These are phyloP conservation scores for Salminus brasiliensis DNA, from an alignment of 2,113 vertebrate genomes.

Conservation along the genomic window DNA sequence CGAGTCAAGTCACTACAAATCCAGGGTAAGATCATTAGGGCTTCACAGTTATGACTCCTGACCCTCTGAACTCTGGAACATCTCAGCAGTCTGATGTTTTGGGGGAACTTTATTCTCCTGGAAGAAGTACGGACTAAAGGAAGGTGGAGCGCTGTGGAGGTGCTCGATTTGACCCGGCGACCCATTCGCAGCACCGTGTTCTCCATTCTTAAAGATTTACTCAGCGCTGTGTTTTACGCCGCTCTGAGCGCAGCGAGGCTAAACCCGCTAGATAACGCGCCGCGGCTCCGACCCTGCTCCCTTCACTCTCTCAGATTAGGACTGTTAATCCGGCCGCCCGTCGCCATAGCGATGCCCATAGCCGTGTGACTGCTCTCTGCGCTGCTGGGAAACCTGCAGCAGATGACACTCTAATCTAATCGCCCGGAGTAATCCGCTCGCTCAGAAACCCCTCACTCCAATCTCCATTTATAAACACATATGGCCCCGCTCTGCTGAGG, in stretches of 20 bases:
- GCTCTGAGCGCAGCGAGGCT: slow-evolving; percentile 19
- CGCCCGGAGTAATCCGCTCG: slow-evolving; percentile 61
- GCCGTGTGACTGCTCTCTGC: slow-evolving; percentile 60
- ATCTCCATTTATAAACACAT: slow-evolving; percentile 37
- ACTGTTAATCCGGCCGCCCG: slow-evolving; percentile 58
- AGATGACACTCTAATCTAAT: slow-evolving; percentile 65
- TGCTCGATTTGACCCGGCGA: too few relatives aligned
- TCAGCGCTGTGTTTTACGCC: too few relatives aligned
- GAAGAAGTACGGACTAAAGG: too few relatives aligned
- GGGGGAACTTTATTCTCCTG: too few relatives aligned
- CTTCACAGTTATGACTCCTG: too few relatives aligned
- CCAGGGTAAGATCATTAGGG: too few relatives aligned
- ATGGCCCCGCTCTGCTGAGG: slow-evolving; percentile 6
- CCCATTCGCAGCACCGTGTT: too few relatives aligned
- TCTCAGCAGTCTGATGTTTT: too few relatives aligned
- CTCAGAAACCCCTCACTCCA: slow-evolving; percentile 26
- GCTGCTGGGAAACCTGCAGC: slow-evolving; percentile 59
- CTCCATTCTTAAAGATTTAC: too few relatives aligned
- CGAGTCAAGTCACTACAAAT: too few relatives aligned
- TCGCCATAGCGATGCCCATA: slow-evolving; percentile 41
- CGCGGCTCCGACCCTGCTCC: slow-evolving; percentile 18
- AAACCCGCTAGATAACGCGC: slow-evolving; percentile 70
- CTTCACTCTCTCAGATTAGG: slow-evolving; percentile 66
- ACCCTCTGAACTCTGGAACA: too few relatives aligned
- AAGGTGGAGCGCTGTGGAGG: too few relatives aligned